These are phyloP conservation scores for Drosophila ohnishii DNA, from an alignment of 1,140 invertebrate genomes.

Conservation along the genomic window DNA sequence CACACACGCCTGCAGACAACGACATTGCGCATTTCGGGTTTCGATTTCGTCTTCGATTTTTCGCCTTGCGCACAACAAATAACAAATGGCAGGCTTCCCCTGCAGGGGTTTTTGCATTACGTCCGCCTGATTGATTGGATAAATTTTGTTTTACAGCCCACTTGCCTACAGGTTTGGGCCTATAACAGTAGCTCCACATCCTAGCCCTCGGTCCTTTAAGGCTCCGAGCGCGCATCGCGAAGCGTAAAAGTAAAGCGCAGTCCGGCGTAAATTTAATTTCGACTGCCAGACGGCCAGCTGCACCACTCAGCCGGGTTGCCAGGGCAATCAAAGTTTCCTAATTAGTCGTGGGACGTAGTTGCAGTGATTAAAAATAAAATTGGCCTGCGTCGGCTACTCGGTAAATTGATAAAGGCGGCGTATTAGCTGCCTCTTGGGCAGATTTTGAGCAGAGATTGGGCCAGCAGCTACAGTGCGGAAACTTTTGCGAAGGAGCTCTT, in stretches of 20 bases:
- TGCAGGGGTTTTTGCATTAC: conserved; percentile 35
- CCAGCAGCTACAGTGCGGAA: neutral
- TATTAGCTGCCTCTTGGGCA: conserved; percentile 16
- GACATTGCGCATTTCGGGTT: conserved; percentile 47
- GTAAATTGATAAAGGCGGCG: conserved; percentile 36
- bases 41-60: conserved; percentile 29
- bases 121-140: conserved; percentile 62
- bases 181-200: conserved; percentile 4
- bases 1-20: conserved; percentile 30
- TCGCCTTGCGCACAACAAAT: conserved; percentile 39
- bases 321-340: conserved; percentile 61
- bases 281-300: conserved; percentile 7
- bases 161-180: conserved; percentile 15
- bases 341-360: conserved; percentile 41
- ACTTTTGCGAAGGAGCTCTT: conserved; percentile 5
- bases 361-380: conserved; percentile 48
- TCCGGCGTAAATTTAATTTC: conserved; percentile 36
- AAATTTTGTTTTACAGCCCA: conserved; percentile 41
- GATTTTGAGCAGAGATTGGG: conserved; percentile 6
- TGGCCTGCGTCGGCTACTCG: conserved; percentile 5
- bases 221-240: conserved; percentile 25
- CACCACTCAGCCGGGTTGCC: conserved; percentile 26
- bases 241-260: conserved; percentile 15
- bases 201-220: conserved; percentile 28
- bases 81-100: conserved; percentile 25